Evolutionary conservation across 2,888 invertebrate genomes (phyloP).

Genomic region (Empis stercorea): DNA sequence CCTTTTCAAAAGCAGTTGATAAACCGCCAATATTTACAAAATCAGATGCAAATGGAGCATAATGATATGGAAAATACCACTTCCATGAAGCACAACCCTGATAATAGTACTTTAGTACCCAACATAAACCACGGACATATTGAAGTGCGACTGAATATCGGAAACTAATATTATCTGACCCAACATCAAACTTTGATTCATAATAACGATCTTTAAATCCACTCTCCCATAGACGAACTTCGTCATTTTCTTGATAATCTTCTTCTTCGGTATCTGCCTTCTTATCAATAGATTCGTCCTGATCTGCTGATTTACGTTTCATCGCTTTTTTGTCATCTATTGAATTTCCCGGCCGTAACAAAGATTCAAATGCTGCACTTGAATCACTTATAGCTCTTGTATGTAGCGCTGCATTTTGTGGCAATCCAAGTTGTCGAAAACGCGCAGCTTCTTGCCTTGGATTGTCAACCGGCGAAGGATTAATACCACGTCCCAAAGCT

Average conservation of each 20-base stretch:
- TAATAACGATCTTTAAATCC: slow-evolving; percentile 98
- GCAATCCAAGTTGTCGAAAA: slow-evolving; percentile 49
- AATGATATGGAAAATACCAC: slow-evolving; percentile 99
- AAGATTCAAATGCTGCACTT: slow-evolving; percentile 35
- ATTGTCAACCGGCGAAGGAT: slow-evolving; percentile 46
- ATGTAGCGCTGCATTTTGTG: slow-evolving; percentile 10
- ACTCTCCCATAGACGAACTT: slow-evolving; percentile 87
- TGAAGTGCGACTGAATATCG: slow-evolving; percentile 84
- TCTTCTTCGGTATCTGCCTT: slow-evolving; percentile 42
- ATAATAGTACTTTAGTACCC: slow-evolving; percentile 98
- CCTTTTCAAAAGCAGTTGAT: slow-evolving; percentile 74
- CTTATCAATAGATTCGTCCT: slow-evolving; percentile 12
- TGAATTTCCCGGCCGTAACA: slow-evolving; percentile 37
- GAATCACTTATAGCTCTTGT: slow-evolving; percentile 11
- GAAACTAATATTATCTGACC: slow-evolving; percentile 63
- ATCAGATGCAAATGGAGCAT: slow-evolving; percentile 99
- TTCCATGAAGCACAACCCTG: slow-evolving; percentile 99
- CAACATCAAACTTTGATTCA: slow-evolving; percentile 83
- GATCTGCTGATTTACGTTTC: slow-evolving; percentile 39
- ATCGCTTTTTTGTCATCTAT: slow-evolving; percentile 14
- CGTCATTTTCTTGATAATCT: slow-evolving; percentile 70
- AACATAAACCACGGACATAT: slow-evolving; percentile 91
- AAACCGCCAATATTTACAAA: slow-evolving; percentile 83
- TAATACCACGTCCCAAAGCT: slow-evolving; percentile 44
- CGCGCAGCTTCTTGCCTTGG: slow-evolving; percentile 56